Base-by-base conservation (phyloP, 2,797 vertebrate genomes). In the Eospalax fontanierii region DNA sequence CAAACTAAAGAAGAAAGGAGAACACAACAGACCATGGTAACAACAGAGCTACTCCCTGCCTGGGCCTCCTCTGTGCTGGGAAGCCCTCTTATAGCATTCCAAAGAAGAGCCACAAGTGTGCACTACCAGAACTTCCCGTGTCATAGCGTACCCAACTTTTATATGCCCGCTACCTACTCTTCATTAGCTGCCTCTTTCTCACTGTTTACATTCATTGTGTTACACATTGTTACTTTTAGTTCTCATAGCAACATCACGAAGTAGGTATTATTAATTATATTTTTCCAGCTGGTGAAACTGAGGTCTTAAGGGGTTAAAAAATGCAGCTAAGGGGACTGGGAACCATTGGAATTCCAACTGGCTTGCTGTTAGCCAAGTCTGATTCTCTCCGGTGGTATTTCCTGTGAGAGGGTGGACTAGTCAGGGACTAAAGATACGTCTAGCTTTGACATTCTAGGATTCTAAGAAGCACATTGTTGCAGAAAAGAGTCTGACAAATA, bases 1-100 rank as follows among this genome's bases (percentile, higher is more conserved):
- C 99, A 99, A 75, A 78, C 99, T 99, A 98, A 71, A n/a, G 65
- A 95, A 95, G 87, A 96, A 22, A 86, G 70, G 74, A 28, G 61
- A 46, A 38, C 5, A 24, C 15, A 38, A 9, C 0, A 61, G 15
- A 46, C n/a, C 0, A 2, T 80, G 61, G 46, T 46, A 28, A 80
- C 19, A 6, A 28, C 35, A 15, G n/a, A 12, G 3, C 2, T 22
- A 43, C 21, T 38, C 35, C 59, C 33, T 14, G 6, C 21, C 43
- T 8, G 12, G 65, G 43, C 3, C 19, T 28, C 33, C 6, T 33
- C 1, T 1, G 26, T 1, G 4, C 19, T 3, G 14, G 22, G 19
- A 90, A 38, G 35, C 71, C 79, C 38, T 11, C 63, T 0, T 1
- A 65, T 16, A 26, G 14, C 33, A 57, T 19, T 40, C 15, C 65